Percentiles rank a stretch among this genome's conserved stretches.
Conservation (phyloP, 1,140 invertebrate species). For the Tenebrio molitor region DNA sequence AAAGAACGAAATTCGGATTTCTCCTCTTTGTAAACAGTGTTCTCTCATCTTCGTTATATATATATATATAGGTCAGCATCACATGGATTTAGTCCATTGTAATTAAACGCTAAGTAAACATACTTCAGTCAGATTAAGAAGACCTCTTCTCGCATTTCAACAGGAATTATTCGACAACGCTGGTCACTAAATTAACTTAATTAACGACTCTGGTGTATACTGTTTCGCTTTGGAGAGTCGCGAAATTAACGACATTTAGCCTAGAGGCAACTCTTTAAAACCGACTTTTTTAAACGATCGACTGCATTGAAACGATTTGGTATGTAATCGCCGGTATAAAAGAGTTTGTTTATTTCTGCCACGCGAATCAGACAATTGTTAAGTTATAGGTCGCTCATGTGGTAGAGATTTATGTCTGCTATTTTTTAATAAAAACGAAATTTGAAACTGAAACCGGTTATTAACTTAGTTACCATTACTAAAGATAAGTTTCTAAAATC, state of each 20-base stretch:
- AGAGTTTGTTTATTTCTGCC: too few relatives aligned
- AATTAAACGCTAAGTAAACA: conserved; percentile 31
- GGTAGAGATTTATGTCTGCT: too few relatives aligned
- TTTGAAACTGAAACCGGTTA: too few relatives aligned
- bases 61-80: not conserved
- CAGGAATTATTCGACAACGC: conserved; percentile 42
- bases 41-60: conserved; percentile 9
- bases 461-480: too few relatives aligned
- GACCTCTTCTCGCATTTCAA: conserved; percentile 42
- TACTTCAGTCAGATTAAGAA: conserved; percentile 34
- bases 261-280: conserved; percentile 10
- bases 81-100: conserved; percentile 33
- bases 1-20: conserved; percentile 14
- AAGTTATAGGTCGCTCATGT: too few relatives aligned
- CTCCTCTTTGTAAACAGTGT: conserved; percentile 5
- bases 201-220: conserved; percentile 36
- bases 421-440: too few relatives aligned
- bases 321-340: too few relatives aligned
- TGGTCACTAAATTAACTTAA: conserved; percentile 45
- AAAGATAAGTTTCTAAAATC: too few relatives aligned
- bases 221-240: conserved; percentile 32
- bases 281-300: conserved; percentile 8
- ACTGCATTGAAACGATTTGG: too few relatives aligned
- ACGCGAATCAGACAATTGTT: too few relatives aligned
- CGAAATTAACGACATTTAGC: conserved; percentile 27